Evolutionary conservation across 2,113 vertebrate species (phyloP).

Genomic region (Pelodiscus sinensis): DNA sequence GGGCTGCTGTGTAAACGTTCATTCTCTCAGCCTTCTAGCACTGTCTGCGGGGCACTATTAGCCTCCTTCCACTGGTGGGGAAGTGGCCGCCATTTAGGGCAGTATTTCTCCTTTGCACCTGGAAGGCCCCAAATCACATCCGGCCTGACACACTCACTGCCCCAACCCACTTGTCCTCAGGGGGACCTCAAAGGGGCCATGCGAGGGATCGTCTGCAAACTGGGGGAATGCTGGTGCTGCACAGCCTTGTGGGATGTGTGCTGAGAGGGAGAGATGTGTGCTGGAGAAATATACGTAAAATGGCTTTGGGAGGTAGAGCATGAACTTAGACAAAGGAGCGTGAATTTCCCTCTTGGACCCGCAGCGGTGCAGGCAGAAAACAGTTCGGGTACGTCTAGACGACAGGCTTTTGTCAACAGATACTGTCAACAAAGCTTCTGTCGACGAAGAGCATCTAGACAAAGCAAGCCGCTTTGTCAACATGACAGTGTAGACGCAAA

Average conservation of each 20-base stretch:
- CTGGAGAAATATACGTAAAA: neutral
- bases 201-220: neutral
- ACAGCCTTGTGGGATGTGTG: neutral
- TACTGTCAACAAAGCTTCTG: no score
- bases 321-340: no score
- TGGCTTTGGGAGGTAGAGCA: neutral
- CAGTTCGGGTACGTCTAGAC: no score
- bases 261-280: neutral
- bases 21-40: neutral
- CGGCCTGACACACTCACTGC: no score
- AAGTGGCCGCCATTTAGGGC: neutral
- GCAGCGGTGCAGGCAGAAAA: no score
- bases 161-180: neutral
- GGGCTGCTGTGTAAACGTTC: neutral
- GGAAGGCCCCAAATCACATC: neutral
- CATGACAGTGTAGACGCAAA: no score
- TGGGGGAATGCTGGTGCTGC: no score
- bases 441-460: no score
- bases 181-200: neutral
- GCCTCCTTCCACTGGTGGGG: fast-evolving
- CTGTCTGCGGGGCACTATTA: neutral
- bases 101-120: neutral
- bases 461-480: no score
- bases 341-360: no score
- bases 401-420: no score